These are phyloP conservation scores for Sebastes diploproa DNA, from an alignment of 2,797 vertebrate genomes.

Conservation along the genomic window DNA sequence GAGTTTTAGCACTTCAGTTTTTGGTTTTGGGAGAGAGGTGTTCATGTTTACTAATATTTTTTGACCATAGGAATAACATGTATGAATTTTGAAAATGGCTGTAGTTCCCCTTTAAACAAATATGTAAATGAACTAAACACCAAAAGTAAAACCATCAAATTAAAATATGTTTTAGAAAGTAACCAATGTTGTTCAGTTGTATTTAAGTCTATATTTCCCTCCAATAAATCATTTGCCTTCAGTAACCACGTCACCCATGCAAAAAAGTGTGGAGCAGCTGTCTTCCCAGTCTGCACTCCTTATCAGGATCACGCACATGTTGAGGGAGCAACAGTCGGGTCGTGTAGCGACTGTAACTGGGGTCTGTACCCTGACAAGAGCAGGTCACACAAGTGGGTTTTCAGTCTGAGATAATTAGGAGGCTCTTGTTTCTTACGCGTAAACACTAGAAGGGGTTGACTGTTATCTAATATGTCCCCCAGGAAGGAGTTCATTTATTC, in stretches of 20 bases:
- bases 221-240: not conserved
- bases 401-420: constrained; percentile 5
- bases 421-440: not conserved
- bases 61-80: not conserved
- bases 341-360: not conserved
- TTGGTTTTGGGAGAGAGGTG: not conserved
- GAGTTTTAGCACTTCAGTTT: not conserved
- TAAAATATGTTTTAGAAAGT: not conserved
- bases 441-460: not conserved
- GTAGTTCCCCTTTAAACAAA: not conserved
- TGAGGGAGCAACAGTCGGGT: not conserved
- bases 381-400: constrained; percentile 24
- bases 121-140: not conserved
- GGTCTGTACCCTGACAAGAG: constrained; percentile 9
- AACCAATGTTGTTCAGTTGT: not conserved
- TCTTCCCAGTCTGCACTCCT: not conserved
- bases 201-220: not conserved
- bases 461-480: constrained; percentile 1
- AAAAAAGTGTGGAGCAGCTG: not conserved
- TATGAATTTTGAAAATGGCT: not conserved
- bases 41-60: not conserved
- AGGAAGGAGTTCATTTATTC: not conserved
- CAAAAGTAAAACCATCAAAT: not conserved
- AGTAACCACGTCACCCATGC: not conserved
- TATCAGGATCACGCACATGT: constrained; percentile 44